phyloP scores from a whole-genome alignment of 1,140 invertebrate genomes.

The Drosophila pandora region DNA sequence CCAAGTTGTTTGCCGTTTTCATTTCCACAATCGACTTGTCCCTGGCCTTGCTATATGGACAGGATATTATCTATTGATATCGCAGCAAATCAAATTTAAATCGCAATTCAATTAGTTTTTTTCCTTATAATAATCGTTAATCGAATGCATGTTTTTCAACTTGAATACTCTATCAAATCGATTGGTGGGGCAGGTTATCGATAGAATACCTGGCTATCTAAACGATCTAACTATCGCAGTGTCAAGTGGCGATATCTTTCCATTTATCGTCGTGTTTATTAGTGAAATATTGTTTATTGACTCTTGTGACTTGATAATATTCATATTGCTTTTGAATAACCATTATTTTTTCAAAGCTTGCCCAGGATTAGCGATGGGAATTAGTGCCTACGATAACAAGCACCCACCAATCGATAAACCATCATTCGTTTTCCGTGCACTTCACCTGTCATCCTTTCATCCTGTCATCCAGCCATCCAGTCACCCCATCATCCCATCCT shows the following conservation, averaged over 20 bases:
- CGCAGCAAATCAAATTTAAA: constrained; percentile 17
- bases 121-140: constrained; percentile 23
- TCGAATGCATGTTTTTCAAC: constrained; percentile 27
- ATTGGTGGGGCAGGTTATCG: constrained; percentile 33
- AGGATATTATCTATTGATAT: constrained; percentile 17
- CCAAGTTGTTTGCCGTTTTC: constrained; percentile 19
- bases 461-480: too few relatives aligned
- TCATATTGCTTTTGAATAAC: not conserved
- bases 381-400: constrained; percentile 29
- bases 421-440: constrained; percentile 35
- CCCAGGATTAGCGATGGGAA: not conserved
- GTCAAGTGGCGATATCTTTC: not conserved
- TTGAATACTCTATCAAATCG: constrained; percentile 9
- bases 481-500: not conserved
- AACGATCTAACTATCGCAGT: too few relatives aligned
- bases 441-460: not conserved
- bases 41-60: constrained; percentile 26
- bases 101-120: constrained; percentile 29
- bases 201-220: too few relatives aligned
- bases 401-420: constrained; percentile 46
- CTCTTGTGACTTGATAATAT: too few relatives aligned
- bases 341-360: not conserved
- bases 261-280: not conserved
- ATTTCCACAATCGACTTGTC: constrained; percentile 13
- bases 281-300: too few relatives aligned